Conservation (phyloP, 2,113 vertebrate species). For the Mesocricetus auratus region DNA sequence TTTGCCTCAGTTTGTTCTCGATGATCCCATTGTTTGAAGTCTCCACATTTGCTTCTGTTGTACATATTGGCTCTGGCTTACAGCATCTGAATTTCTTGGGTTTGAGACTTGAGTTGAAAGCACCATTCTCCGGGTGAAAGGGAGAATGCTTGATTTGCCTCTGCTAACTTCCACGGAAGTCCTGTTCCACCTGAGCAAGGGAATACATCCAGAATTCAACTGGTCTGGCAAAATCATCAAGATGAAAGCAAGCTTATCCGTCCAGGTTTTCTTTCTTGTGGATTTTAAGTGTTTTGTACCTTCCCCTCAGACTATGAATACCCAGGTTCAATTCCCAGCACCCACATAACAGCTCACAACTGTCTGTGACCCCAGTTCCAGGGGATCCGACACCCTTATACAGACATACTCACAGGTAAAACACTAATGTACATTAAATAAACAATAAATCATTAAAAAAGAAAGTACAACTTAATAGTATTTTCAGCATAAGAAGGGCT, state of each 20-base stretch:
- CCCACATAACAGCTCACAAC: neutral
- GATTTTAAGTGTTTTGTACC: neutral
- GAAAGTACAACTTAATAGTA: neutral
- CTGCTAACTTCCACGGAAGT: neutral
- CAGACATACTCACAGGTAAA: neutral
- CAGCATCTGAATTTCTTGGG: neutral
- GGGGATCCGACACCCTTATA: neutral
- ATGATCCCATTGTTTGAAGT: neutral
- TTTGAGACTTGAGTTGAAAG: neutral
- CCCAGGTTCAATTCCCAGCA: too few species aligned
- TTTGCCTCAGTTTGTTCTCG: neutral
- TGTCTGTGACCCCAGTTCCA: neutral
- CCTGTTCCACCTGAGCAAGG: neutral
- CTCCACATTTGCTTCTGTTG: neutral
- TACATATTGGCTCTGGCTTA: neutral
- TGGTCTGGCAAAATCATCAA: neutral
- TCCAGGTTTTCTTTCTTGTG: neutral
- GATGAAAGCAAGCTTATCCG: neutral
- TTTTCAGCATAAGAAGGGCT: neutral
- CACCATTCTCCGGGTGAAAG: neutral
- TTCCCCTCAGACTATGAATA: neutral
- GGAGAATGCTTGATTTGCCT: slow-evolving; percentile 6
- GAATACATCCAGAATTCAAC: neutral
- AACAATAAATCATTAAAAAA: neutral
- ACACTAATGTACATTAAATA: neutral